Conservation (phyloP, 2,888 invertebrate species). For the Caenorhabditis sp. region DNA sequence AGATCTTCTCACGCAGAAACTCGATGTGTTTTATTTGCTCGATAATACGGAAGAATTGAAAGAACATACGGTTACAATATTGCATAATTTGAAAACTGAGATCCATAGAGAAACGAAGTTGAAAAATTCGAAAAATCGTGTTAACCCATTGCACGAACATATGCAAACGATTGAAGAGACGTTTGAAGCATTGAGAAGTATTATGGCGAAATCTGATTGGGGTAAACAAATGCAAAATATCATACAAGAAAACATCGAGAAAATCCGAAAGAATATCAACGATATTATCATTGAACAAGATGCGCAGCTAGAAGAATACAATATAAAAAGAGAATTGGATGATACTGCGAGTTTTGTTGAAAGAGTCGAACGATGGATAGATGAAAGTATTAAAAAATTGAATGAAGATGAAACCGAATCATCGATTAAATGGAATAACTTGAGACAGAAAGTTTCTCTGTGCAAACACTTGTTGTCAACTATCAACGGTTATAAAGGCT, state of each 20-base stretch:
- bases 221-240: neutral
- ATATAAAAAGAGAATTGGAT: constrained; percentile 1
- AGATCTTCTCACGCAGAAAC: neutral
- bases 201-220: neutral
- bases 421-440: neutral
- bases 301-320: constrained; percentile 3
- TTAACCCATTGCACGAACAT: constrained; percentile 19
- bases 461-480: constrained; percentile 16
- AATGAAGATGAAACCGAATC: constrained; percentile 16
- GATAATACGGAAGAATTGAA: constrained; percentile 15
- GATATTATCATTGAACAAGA: neutral
- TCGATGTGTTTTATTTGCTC: constrained; percentile 13
- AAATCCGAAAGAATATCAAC: constrained; percentile 8
- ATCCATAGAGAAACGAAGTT: constrained; percentile 3
- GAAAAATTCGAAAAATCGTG: constrained; percentile 11
- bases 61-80: constrained; percentile 6
- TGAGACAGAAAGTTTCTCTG: constrained; percentile 3
- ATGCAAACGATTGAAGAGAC: constrained; percentile 5
- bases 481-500: constrained; percentile 3
- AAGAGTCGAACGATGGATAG: constrained; percentile 23
- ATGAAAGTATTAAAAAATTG: constrained; percentile 11
- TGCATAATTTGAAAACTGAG: constrained; percentile 7
- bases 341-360: constrained; percentile 22
- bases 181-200: neutral
- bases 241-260: neutral